Base-by-base conservation (phyloP, 1,140 invertebrate genomes). In the Sycophila sp. region DNA sequence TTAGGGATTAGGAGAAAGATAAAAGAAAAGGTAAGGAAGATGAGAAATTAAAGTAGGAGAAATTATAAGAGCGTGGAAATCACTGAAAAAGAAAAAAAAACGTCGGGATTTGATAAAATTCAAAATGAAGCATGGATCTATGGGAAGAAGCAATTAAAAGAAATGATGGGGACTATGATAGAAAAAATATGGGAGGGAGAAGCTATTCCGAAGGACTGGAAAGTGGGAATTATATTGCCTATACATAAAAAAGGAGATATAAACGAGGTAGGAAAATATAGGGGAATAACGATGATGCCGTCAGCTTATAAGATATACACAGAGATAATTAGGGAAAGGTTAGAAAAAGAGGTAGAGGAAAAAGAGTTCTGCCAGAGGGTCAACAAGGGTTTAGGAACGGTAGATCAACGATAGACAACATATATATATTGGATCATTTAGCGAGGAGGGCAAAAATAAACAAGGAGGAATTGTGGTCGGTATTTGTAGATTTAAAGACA, bases 201-300 rank as follows among this genome's bases (percentile, higher is more conserved):
- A 73, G 73, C 26, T 4, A 78, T 77, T 5, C 77, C 76, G 19
- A 67, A 77, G 17, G 74, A 76, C 65, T 79, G 77, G 76, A 78
- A 73, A 17, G 56, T 74, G 55, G 77, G 74, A 1, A 73, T 72
- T 15, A 76, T 80, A 15, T 75, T 79, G 5, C 70, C 75, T 8
- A 7, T 56, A 19, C n/a, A 53, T 53, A 53, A 53, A 53, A 53
- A 30, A 22, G 49, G 49, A 13, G 24, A 53, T n/a, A 8, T 15
- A 24, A 30, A 53, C 13, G 19, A 28, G 11, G 8, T n/a, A 10
- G 8, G 19, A 8, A 68, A 72, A 19, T 72, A 74, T 7, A 53
- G 69, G 28, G 66, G 60, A 0, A 53, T 72, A 13, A 51, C 60
- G 2, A 2, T 38, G 36, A 13, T 38, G 7, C 36, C 36, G 36